phyloP scores from a whole-genome alignment of 2,888 invertebrate genomes.

The Nomada fucata region DNA sequence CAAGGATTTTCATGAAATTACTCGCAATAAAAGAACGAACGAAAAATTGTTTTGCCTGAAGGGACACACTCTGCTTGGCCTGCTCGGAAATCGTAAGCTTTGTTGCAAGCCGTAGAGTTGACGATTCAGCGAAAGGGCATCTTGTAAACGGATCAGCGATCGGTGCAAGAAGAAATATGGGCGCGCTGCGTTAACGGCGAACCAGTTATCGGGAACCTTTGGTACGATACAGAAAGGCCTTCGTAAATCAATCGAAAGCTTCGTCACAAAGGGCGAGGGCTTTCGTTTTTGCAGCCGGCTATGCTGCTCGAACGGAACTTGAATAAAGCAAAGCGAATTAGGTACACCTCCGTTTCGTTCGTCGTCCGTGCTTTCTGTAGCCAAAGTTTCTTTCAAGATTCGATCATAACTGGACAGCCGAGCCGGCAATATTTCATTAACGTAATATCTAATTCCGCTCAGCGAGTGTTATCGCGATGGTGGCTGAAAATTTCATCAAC shows the following conservation, averaged over 20 bases:
- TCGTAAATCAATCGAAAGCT: conserved; percentile 22
- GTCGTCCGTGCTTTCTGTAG: neutral
- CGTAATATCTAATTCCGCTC: neutral
- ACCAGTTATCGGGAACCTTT: conserved; percentile 32
- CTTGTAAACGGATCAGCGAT: neutral
- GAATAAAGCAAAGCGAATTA: conserved; percentile 14
- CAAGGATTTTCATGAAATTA: no score
- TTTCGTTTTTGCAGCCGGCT: conserved; percentile 11
- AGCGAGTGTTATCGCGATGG: neutral
- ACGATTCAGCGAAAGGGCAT: neutral
- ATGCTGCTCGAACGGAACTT: neutral
- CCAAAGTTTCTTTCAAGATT: neutral
- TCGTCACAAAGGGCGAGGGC: conserved; percentile 7
- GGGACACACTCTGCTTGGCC: no score
- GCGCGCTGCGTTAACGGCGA: neutral
- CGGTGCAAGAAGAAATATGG: neutral
- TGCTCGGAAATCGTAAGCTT: neutral
- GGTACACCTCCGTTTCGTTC: conserved; percentile 1
- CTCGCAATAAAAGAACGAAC: no score
- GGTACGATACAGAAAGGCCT: conserved; percentile 8
- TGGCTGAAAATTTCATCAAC: neutral
- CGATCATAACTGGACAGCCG: neutral
- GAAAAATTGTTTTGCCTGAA: no score
- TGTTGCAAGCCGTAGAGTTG: neutral
- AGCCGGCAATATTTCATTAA: neutral